Conservation (phyloP, 2,888 invertebrate genomes). For the Epicampocera succincta region DNA sequence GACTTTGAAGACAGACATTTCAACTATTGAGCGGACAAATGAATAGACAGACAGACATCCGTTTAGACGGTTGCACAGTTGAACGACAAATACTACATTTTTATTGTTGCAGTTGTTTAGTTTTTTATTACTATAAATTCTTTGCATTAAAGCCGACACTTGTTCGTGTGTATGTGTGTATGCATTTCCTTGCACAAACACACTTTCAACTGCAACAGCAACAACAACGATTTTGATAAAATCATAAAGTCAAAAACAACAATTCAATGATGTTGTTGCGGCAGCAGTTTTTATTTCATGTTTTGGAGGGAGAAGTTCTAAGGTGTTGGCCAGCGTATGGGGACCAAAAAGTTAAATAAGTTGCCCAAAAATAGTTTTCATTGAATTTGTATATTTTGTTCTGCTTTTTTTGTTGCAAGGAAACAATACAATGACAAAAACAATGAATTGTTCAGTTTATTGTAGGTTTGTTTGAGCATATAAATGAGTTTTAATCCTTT, state of each 20-base stretch:
- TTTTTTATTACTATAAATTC: conserved; percentile 59
- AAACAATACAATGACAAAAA: conserved; percentile 22
- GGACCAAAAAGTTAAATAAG: conserved; percentile 44
- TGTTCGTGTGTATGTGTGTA: conserved; percentile 9
- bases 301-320: background rate
- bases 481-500: conserved; percentile 51
- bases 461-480: conserved; percentile 37
- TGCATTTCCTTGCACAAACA: background rate
- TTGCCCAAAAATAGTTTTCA: conserved; percentile 51
- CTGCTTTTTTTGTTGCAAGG: background rate
- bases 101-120: conserved; percentile 68
- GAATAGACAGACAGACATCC: conserved; percentile 7
- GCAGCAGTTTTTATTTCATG: conserved; percentile 1
- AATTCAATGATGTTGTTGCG: conserved; percentile 43
- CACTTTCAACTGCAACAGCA: conserved; percentile 31
- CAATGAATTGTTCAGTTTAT: conserved; percentile 59
- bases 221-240: conserved; percentile 54
- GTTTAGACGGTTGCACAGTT: conserved; percentile 16
- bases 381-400: background rate
- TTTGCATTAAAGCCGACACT: conserved; percentile 13
- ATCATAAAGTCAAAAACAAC: conserved; percentile 68
- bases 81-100: conserved; percentile 48
- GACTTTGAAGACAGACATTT: background rate
- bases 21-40: conserved; percentile 5
- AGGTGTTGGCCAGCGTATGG: background rate